Evolutionary conservation across 2,113 vertebrate genomes (phyloP).

Genomic region (Barnardius zonarius): DNA sequence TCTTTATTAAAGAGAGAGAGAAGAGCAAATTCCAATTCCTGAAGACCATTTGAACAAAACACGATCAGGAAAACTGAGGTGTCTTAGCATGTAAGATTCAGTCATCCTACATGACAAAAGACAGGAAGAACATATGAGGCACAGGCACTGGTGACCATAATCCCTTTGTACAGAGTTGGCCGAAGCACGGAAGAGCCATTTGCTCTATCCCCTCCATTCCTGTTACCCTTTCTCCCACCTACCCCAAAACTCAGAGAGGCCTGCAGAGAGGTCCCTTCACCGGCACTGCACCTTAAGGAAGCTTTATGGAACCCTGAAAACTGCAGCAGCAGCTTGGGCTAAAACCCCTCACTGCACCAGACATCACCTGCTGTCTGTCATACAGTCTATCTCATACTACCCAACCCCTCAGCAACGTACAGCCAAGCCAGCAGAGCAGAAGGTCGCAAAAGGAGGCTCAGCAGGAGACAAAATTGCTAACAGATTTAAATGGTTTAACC

Average conservation of each 20-base stretch:
- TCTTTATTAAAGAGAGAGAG: background rate
- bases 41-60: background rate
- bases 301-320: background rate
- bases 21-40: background rate
- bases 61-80: background rate
- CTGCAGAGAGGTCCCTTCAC: background rate
- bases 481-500: background rate
- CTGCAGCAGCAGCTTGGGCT: background rate
- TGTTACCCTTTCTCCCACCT: background rate
- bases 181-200: background rate
- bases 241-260: background rate
- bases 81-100: background rate
- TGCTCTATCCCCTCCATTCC: background rate
- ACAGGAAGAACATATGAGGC: background rate
- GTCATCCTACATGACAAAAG: background rate
- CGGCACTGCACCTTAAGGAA: background rate
- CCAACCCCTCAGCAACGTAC: background rate
- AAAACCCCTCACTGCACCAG: background rate
- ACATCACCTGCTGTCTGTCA: background rate
- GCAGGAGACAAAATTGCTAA: background rate
- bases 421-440: background rate
- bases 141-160: fast-evolving
- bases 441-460: background rate
- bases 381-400: background rate
- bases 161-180: fast-evolving